Percentiles rank a stretch among this genome's conserved stretches.
phyloP scores from a whole-genome alignment of 2,113 vertebrate genomes.

The Columbina picui region DNA sequence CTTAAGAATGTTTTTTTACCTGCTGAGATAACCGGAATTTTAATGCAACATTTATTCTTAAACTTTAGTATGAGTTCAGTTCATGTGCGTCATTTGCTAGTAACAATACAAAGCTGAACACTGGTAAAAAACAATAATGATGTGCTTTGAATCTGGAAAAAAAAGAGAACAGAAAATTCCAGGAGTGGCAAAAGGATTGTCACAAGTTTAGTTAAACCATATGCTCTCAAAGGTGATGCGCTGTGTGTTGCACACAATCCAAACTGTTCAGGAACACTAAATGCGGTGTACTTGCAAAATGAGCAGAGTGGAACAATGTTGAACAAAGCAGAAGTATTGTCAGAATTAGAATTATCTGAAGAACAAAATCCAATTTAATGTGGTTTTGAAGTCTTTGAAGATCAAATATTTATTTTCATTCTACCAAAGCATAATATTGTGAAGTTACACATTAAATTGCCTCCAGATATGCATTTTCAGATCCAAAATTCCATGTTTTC shows the following conservation, averaged over 20 bases:
- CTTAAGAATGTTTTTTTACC: not conserved
- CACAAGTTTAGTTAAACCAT: not conserved
- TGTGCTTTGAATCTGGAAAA: not conserved
- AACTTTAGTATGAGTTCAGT: not conserved
- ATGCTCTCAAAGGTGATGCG: not conserved
- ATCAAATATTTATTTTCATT: not conserved
- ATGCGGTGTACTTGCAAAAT: not conserved
- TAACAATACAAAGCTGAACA: not conserved
- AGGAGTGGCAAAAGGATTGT: not conserved
- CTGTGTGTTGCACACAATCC: not conserved
- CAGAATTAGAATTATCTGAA: not conserved
- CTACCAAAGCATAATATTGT: not conserved
- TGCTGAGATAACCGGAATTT: not conserved
- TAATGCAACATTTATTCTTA: not conserved
- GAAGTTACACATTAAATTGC: not conserved
- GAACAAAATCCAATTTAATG: not conserved
- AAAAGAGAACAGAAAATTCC: not conserved
- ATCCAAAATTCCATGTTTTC: not conserved
- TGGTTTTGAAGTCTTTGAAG: not conserved
- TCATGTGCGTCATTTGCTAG: not conserved
- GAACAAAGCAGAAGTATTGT: not conserved
- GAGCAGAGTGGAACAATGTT: not conserved
- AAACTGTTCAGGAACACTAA: not conserved
- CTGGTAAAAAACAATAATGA: rapidly evolving
- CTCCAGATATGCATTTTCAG: not conserved